phyloP scores from a whole-genome alignment of 53 echinoderm and acorn worm species.

The Patiria pectinifera region DNA sequence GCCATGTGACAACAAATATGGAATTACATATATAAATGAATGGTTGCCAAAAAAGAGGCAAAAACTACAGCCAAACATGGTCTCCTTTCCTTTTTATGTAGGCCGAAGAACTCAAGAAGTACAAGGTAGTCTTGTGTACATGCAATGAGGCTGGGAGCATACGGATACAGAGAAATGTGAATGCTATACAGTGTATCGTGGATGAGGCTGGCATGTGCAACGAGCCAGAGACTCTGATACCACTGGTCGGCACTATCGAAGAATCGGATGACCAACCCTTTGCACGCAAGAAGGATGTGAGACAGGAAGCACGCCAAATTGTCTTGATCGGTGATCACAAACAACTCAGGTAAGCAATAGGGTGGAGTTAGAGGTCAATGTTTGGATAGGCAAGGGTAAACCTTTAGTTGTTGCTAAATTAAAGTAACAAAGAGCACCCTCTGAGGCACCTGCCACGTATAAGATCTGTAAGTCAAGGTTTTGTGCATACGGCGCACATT shows the following conservation, averaged over 20 bases:
- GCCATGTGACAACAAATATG: too few species aligned
- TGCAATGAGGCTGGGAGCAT: constrained; percentile 82
- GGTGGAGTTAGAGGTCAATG: too few species aligned
- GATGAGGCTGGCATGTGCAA: constrained; percentile 99
- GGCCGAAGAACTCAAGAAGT: constrained; percentile 74
- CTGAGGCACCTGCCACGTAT: too few species aligned
- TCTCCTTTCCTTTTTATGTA: constrained; percentile 26
- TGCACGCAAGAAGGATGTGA: constrained; percentile 16
- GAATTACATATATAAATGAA: too few species aligned
- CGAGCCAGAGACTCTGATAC: constrained; percentile 93
- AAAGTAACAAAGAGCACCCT: too few species aligned
- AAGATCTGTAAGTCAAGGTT: too few species aligned
- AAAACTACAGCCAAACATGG: background rate
- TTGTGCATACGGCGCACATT: too few species aligned
- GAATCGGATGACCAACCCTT: background rate
- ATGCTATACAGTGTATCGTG: constrained; percentile 88
- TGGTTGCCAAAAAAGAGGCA: background rate
- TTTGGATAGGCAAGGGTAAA: too few species aligned
- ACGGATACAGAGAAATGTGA: constrained; percentile 62
- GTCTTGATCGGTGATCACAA: constrained; percentile 97
- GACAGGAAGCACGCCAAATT: constrained; percentile 74
- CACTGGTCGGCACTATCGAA: constrained; percentile 72
- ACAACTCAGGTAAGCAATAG: constrained; percentile 79
- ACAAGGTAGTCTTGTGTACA: constrained; percentile 82
- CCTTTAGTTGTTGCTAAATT: too few species aligned